Base-by-base conservation (phyloP, 1,140 invertebrate species). In the Choristoneura fumiferana region DNA sequence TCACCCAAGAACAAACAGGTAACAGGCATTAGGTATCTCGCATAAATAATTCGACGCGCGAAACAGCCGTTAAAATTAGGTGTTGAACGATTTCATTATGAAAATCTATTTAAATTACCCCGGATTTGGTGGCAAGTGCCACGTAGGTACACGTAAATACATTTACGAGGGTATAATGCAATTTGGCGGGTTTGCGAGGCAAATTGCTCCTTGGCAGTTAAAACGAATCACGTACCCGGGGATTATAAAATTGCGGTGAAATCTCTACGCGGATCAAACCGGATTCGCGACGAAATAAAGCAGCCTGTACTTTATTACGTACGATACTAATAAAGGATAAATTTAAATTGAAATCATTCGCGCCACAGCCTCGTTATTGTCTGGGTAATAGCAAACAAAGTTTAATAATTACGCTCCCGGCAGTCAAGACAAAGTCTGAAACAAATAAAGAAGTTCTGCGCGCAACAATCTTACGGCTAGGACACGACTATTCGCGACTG, bases 141-240 rank as follows among this genome's bases (percentile, higher is more conserved):
- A 49, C 43, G 43, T 49, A 29, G 43, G 43, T 49, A 49, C 35
- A 18, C 15, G 35, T 52, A 55, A 33, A 53, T 64, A 67, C 56
- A 62, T 71, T 66, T 65, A 61, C 63, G 62, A 67, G 69, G 63
- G 59, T 60, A 55, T 74, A 77, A 80, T 74, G 62, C 65, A 72
- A 76, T 76, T 73, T 74, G 63, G 57, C 54, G 58, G 62, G 65
- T 70, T 73, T 70, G 58, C 68, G 66, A 57, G 60, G 61, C 69
- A 81, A 83, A 84, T 78, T 78, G 65, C 73, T 78, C 64, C 73
- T 76, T 72, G 69, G 59, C 72, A 80, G 67, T 80, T 76, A 78
- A 78, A 76, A 71, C 67, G 69, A 73, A 81, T 77, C 69, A 76
- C 69, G 70, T 66, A 71, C 57, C 69, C 49, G 36, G 15, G 71